Evolutionary conservation across 2,113 vertebrate species (phyloP).

Genomic region (Vicugna pacos): DNA sequence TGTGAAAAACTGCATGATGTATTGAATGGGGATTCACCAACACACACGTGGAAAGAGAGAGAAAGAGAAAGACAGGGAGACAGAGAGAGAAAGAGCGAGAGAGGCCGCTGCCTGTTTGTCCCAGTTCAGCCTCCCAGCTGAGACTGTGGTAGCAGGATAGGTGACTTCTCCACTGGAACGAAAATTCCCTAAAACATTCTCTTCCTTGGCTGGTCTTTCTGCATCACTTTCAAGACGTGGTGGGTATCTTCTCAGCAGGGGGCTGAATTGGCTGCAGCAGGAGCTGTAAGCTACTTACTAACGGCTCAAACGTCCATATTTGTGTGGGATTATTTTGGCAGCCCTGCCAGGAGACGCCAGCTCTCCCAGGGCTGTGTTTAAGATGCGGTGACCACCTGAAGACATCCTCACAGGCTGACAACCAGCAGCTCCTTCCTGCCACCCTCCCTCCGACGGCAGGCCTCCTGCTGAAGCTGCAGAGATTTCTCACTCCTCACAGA

Average conservation of each 20-base stretch:
- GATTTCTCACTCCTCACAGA: slow-evolving; percentile 71
- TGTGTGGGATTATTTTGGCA: slow-evolving; percentile 48
- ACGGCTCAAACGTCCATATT: not conserved
- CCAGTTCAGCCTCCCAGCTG: not conserved
- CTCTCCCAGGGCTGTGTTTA: slow-evolving; percentile 50
- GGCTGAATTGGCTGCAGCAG: not conserved
- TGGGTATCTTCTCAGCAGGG: slow-evolving; percentile 39
- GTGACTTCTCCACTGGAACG: not conserved
- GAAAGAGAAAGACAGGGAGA: not conserved
- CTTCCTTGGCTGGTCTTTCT: not conserved
- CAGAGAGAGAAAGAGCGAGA: too few relatives aligned
- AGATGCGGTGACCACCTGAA: not conserved
- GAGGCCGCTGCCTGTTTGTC: not conserved
- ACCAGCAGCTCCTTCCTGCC: not conserved
- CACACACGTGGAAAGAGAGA: not conserved
- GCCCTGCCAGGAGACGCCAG: not conserved
- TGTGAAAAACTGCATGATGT: not conserved
- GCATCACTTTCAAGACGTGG: not conserved
- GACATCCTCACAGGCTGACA: not conserved
- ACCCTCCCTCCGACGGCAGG: not conserved
- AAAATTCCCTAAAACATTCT: not conserved
- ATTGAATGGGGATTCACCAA: not conserved
- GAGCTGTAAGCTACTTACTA: not conserved
- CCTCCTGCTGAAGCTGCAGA: slow-evolving; percentile 59
- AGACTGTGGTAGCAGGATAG: not conserved